Percentiles rank a stretch among this genome's conserved stretches.
phyloP scores from a whole-genome alignment of 2,888 invertebrate genomes.

The Hecatera dysodea region DNA sequence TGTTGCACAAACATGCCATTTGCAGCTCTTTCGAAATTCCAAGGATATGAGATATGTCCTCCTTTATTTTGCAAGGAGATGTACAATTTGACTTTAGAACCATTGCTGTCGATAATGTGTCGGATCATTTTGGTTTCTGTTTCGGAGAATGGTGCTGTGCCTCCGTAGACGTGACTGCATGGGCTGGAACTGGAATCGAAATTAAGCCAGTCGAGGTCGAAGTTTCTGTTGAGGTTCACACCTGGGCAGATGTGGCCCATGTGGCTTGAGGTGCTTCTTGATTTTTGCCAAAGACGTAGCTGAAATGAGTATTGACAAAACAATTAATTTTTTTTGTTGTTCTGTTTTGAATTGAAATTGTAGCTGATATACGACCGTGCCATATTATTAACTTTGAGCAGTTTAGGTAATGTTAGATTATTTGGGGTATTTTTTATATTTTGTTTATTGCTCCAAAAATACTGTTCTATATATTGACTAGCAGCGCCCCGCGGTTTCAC shows the following conservation, averaged over 20 bases:
- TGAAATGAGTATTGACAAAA: conserved; percentile 72
- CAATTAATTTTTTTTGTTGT: not conserved
- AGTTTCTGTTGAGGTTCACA: conserved; percentile 94
- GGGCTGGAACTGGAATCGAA: conserved; percentile 90
- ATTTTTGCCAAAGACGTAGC: conserved; percentile 93
- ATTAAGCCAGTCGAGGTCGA: conserved; percentile 93
- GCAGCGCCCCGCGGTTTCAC: no score
- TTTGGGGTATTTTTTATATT: no score
- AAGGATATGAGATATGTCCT: conserved; percentile 92
- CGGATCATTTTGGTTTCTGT: conserved; percentile 91
- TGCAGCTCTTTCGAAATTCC: conserved; percentile 91
- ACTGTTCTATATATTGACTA: no score
- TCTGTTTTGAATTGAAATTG: not conserved
- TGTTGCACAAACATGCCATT: conserved; percentile 82
- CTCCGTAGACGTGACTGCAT: conserved; percentile 92
- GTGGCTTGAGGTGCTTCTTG: conserved; percentile 86
- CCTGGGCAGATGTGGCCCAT: conserved; percentile 91
- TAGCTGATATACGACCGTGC: no score
- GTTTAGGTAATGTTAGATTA: no score
- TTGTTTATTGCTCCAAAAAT: no score
- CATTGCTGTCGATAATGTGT: conserved; percentile 88
- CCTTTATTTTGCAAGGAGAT: conserved; percentile 95
- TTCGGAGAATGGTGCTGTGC: conserved; percentile 92
- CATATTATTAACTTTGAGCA: no score
- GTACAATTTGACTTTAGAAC: conserved; percentile 91